Evolutionary conservation across 2,888 invertebrate species (phyloP), one percentile per base, ranked within the genome.

Genomic region (Pachydiplax longipennis): DNA sequence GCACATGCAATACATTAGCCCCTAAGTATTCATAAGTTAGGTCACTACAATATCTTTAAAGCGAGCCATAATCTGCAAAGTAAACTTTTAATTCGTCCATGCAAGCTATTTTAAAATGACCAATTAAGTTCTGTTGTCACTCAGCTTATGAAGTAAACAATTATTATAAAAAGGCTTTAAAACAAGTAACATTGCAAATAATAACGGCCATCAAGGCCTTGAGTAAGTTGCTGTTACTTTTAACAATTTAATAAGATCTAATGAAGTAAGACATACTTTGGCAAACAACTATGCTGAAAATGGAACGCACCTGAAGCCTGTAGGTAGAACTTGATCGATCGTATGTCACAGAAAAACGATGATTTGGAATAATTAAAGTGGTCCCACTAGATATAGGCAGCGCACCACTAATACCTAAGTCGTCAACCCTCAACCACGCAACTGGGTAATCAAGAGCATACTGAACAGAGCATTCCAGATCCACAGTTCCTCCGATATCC

Each of bases 401-500:
- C 22, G 96, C 96, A 0, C 95, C 94, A 92, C 95, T 95, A 65
- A 91, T 90, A 90, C 91, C 91, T 44, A 94, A 93, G 80, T 93
- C 94, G 92, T 96, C 96, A 6, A 95, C 94, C 94, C 97, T 97
- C 92, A 96, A 95, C 97, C 98, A 98, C 90, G 98, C 94, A 15
- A 98, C 97, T 0, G 98, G 97, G 93, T 97, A 98, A 91, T 98
- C 98, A 92, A 92, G 92, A 0, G 97, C 97, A 93, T 98, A 98
- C 93, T 98, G 98, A 0, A 98, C 98, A 0, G 98, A 98, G 93
- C 98, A 98, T 91, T 96, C 96, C 92, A 98, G 94, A 93, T 98
- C 98, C 0, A 98, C 98, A 8, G 97, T 97, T 8, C 97, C 97
- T 0, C 98, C 98, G 91, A 98, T 98, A 93, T 98, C 98, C 93